These are phyloP conservation scores for Pinna nobilis DNA, from an alignment of 1,140 invertebrate species.

Conservation along the genomic window DNA sequence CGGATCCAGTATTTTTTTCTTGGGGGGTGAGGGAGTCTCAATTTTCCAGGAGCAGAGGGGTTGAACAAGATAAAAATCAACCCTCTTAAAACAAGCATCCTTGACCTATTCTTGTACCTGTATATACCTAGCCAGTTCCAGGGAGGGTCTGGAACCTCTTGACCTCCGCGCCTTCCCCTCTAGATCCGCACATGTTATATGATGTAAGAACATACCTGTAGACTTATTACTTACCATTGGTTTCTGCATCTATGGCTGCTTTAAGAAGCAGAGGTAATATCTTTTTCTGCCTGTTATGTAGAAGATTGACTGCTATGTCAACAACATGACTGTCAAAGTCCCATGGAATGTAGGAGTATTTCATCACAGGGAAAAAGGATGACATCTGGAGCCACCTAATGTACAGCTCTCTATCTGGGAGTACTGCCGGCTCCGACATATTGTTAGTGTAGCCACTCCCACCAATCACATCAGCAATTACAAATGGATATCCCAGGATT, in stretches of 20 bases:
- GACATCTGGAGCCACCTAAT: constrained; percentile 92
- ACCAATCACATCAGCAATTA: constrained; percentile 94
- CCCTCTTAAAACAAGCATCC: no score
- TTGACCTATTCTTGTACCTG: no score
- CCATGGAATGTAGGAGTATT: constrained; percentile 93
- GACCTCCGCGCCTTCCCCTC: no score
- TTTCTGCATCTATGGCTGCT: constrained; percentile 78
- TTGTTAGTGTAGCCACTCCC: constrained; percentile 82
- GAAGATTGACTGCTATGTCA: constrained; percentile 81
- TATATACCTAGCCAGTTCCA: no score
- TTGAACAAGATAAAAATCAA: no score
- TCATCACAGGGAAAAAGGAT: constrained; percentile 89
- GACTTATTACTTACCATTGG: constrained; percentile 79
- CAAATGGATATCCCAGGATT: constrained; percentile 88
- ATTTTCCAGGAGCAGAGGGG: no score
- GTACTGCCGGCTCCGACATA: not conserved
- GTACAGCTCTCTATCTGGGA: constrained; percentile 86
- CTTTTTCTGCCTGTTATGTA: constrained; percentile 82
- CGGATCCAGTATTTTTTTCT: no score
- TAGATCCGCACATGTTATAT: no score
- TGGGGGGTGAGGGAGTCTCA: no score
- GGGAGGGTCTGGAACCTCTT: no score
- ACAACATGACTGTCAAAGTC: constrained; percentile 84
- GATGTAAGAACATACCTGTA: no score
- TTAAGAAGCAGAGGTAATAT: constrained; percentile 79